Percentiles rank a stretch among this genome's conserved stretches.
Evolutionary conservation across 2,888 invertebrate species (phyloP).

Genomic region (Tryphoninae sp.): DNA sequence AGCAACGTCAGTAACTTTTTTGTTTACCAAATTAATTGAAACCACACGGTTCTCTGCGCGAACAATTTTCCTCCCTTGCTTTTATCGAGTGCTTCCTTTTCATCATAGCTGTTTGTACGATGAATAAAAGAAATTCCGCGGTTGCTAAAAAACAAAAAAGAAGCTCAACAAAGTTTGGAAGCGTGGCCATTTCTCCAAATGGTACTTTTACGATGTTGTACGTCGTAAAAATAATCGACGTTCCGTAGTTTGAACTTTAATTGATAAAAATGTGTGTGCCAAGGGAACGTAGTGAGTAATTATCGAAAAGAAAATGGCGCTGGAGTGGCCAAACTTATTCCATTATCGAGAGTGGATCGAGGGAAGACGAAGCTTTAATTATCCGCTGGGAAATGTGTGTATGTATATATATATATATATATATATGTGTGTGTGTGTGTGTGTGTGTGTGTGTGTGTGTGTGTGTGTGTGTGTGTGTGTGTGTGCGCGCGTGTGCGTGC

Average conservation of each 20-base stretch:
- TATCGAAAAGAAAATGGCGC: constrained; percentile 2
- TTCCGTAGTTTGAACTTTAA: neutral
- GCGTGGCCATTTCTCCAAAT: too few relatives aligned
- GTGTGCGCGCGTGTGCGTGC: too few relatives aligned
- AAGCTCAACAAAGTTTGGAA: neutral
- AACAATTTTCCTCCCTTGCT: neutral
- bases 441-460: too few relatives aligned
- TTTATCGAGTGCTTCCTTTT: neutral
- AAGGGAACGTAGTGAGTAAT: constrained; percentile 9
- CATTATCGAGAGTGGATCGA: neutral
- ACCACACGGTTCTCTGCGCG: neutral
- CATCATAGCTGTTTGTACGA: neutral
- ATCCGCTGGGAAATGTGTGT: too few relatives aligned
- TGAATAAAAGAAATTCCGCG: neutral
- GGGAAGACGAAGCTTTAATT: too few relatives aligned
- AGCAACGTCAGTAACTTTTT: neutral
- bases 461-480: too few relatives aligned
- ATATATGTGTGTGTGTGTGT: too few relatives aligned
- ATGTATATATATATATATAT: too few relatives aligned
- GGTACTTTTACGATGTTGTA: too few relatives aligned
- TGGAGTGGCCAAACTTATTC: constrained; percentile 8
- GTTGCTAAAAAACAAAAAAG: neutral
- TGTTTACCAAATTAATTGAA: neutral
- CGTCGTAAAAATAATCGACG: too few relatives aligned
- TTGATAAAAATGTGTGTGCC: constrained; percentile 3